phyloP scores from a whole-genome alignment of 2,797 vertebrate species.

The Pseudochirops corinnae region DNA sequence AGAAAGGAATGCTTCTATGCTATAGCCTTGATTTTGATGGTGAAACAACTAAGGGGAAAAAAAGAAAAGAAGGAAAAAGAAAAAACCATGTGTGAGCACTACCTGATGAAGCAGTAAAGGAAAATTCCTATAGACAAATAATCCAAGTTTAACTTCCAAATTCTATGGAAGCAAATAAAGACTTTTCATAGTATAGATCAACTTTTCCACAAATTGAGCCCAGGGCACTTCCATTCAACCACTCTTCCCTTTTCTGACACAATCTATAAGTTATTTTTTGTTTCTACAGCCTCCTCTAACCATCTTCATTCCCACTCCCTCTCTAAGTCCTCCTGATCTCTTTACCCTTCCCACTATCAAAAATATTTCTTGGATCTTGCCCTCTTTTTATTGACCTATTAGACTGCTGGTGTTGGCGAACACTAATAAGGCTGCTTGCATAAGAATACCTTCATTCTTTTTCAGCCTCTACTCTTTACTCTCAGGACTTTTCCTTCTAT shows the following conservation, averaged over 20 bases:
- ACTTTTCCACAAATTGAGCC: neutral
- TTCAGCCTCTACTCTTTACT: neutral
- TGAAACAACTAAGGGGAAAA: neutral
- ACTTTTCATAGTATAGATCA: neutral
- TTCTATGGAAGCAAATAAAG: neutral
- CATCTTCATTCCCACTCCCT: neutral
- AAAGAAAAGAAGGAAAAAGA: neutral
- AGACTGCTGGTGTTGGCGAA: neutral
- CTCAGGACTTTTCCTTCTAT: neutral
- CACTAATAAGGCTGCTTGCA: neutral
- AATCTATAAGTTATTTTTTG: neutral
- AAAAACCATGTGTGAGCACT: conserved; percentile 4
- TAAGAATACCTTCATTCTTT: no score
- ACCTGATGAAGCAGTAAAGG: conserved; percentile 46
- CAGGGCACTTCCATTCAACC: neutral
- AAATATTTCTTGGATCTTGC: neutral
- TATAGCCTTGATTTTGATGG: conserved; percentile 48
- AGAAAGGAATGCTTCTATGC: conserved; percentile 57
- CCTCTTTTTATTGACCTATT: neutral
- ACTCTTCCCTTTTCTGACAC: neutral
- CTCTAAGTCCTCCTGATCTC: neutral
- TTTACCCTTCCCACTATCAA: neutral
- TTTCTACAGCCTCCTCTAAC: neutral
- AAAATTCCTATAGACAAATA: conserved; percentile 56
- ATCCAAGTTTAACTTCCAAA: neutral